A percentile compares a stretch with the other conserved stretches of the same genome.
These are phyloP conservation scores for Oenanthe melanoleuca DNA, from an alignment of 2,113 vertebrate species.

Conservation along the genomic window DNA sequence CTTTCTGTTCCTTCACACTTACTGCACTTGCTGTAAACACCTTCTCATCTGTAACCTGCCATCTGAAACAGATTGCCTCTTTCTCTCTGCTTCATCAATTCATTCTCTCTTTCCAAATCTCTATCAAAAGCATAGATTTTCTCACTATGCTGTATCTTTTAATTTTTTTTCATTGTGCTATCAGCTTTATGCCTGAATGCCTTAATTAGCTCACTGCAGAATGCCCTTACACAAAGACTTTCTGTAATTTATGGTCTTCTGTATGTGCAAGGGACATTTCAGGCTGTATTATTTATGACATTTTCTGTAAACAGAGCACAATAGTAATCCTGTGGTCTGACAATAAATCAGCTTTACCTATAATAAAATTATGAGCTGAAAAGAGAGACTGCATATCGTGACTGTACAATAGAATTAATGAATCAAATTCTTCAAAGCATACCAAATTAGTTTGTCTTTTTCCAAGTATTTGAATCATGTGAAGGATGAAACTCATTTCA, in stretches of 20 bases:
- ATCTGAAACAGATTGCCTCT: conserved; percentile 25
- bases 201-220: conserved; percentile 32
- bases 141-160: not conserved
- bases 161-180: not conserved
- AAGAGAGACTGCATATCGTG: not conserved
- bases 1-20: conserved; percentile 15
- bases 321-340: not conserved
- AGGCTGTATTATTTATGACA: not conserved
- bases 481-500: not conserved
- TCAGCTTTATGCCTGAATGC: conserved; percentile 14
- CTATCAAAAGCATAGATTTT: conserved; percentile 20
- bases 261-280: not conserved
- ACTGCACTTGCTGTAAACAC: not conserved
- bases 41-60: conserved; percentile 43
- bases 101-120: conserved; percentile 7
- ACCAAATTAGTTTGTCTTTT: not conserved
- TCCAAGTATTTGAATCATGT: not conserved
- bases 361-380: not conserved
- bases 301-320: conserved; percentile 1
- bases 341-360: conserved; percentile 2
- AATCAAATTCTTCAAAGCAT: not conserved
- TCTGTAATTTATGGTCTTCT: conserved; percentile 2
- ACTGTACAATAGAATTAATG: not conserved
- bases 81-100: conserved; percentile 20
- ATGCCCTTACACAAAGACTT: not conserved